Conservation (phyloP, 2,797 vertebrate species). For the Cyclura pinguis region DNA sequence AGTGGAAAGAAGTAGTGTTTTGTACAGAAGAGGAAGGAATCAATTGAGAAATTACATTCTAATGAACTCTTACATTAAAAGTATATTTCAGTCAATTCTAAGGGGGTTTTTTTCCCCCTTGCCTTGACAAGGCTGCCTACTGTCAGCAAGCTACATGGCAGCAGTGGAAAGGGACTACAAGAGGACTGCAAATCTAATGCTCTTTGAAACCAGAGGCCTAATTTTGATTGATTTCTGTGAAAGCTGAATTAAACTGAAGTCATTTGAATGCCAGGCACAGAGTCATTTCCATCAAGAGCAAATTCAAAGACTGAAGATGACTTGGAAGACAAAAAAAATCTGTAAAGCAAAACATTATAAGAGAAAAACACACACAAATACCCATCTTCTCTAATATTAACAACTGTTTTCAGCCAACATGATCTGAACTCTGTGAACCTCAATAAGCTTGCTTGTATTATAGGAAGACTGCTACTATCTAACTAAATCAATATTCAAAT, state of each 20-base stretch:
- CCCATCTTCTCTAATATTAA: constrained; percentile 18
- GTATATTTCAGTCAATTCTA: neutral
- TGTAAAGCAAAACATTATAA: neutral
- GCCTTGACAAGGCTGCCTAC: neutral
- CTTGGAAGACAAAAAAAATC: neutral
- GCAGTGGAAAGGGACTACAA: neutral
- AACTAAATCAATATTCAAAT: constrained; percentile 31
- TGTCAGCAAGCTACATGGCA: constrained; percentile 13
- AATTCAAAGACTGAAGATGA: neutral
- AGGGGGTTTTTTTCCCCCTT: constrained; percentile 2
- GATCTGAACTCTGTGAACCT: constrained; percentile 17
- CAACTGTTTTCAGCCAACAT: constrained; percentile 23
- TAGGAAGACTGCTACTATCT: constrained; percentile 13
- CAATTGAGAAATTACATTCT: constrained; percentile 14
- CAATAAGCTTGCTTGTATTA: constrained; percentile 18
- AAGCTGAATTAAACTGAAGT: neutral
- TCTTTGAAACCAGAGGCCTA: constrained; percentile 19
- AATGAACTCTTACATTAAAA: constrained; percentile 31
- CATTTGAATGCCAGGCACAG: neutral
- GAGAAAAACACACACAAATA: neutral
- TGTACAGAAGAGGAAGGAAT: neutral
- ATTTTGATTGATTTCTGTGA: constrained; percentile 13
- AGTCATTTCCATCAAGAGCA: constrained; percentile 11
- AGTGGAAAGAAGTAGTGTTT: neutral
- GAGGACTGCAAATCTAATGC: neutral